Base-by-base conservation (phyloP, 2,888 invertebrate species). In the Meta bourneti region DNA sequence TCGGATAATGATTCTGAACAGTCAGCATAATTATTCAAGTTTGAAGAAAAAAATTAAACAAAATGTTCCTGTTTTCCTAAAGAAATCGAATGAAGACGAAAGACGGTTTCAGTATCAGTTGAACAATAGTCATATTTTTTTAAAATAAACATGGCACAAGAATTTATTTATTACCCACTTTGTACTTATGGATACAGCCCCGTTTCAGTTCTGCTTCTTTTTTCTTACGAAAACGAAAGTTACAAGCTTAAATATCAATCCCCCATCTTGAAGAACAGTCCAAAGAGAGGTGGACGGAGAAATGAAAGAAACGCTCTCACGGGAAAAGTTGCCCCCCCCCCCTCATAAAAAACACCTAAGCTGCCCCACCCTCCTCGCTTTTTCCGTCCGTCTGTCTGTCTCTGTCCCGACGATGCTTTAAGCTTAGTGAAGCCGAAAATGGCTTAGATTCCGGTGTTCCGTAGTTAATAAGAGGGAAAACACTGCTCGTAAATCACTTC, bases 381-480 rank as follows among this genome's bases (percentile, higher is more conserved):
- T 16, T 52, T 70, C 52, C 11, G 19, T 49, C 78, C 16, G 9
- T 52, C 78, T 52, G 52, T 19, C n/a, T 6, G 16, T 11, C 34
- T 19, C n/a, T 6, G 16, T 11, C 34, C 78, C 1, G 19, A 9
- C 74, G 52, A 51, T 52, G 61, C 16, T 61, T 61, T 61, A 61
- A 61, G 54, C 34, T 49, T 74, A 75, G 84, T 84, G 84, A 84
- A 84, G 84, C 84, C 48, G 19, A 84, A 84, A 84, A 84, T 84
- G 74, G 11, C 48, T 61, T 52, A 61, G 61, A 61, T 61, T 9
- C 61, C 8, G 16, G 16, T 16, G 16, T 16, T 13, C 5, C 61
- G 2, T 8, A 13, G 16, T 16, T 61, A 61, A 61, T 16, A 61
- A 61, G 61, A 61, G 61, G 34, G 61, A 61, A 16, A 61, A 16